phyloP scores from a whole-genome alignment of 2,888 invertebrate genomes.

The Coleophora flavipennella region DNA sequence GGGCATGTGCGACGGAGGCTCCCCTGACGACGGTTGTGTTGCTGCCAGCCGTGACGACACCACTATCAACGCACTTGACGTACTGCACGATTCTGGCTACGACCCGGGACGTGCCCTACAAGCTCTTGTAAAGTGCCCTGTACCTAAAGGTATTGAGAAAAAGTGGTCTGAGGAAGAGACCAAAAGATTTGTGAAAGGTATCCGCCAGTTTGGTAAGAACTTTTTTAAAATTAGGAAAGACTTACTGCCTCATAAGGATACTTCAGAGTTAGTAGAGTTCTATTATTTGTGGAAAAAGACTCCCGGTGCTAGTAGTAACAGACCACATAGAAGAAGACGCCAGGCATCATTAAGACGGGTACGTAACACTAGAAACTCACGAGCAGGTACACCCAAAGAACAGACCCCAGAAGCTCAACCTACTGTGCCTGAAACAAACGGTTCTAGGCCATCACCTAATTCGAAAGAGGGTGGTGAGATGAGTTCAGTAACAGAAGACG shows the following conservation, averaged over 20 bases:
- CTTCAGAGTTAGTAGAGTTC: constrained; percentile 97
- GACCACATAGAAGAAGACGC: constrained; percentile 91
- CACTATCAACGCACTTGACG: constrained; percentile 96
- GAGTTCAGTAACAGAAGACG: constrained; percentile 88
- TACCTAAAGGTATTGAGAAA: constrained; percentile 96
- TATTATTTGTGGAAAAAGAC: constrained; percentile 99
- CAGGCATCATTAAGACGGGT: constrained; percentile 91
- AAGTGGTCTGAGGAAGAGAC: constrained; percentile 99
- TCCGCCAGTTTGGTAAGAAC: constrained; percentile 98
- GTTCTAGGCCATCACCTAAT: constrained; percentile 76
- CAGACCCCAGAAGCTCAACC: constrained; percentile 76
- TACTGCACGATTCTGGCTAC: constrained; percentile 96
- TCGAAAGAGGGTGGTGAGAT: constrained; percentile 80
- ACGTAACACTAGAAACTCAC: constrained; percentile 88
- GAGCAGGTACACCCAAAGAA: constrained; percentile 84
- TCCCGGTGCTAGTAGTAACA: constrained; percentile 95
- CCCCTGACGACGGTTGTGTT: constrained; percentile 96
- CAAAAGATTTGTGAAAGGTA: constrained; percentile 98
- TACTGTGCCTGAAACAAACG: constrained; percentile 65
- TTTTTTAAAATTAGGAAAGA: constrained; percentile 98
- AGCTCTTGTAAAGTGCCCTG: constrained; percentile 96
- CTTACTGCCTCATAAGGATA: constrained; percentile 96
- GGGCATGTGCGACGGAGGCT: constrained; percentile 98
- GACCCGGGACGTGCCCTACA: constrained; percentile 97
- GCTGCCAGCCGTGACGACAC: constrained; percentile 98